Evolutionary conservation across 2,113 vertebrate genomes (phyloP).

Genomic region (Dicentrarchus labrax): DNA sequence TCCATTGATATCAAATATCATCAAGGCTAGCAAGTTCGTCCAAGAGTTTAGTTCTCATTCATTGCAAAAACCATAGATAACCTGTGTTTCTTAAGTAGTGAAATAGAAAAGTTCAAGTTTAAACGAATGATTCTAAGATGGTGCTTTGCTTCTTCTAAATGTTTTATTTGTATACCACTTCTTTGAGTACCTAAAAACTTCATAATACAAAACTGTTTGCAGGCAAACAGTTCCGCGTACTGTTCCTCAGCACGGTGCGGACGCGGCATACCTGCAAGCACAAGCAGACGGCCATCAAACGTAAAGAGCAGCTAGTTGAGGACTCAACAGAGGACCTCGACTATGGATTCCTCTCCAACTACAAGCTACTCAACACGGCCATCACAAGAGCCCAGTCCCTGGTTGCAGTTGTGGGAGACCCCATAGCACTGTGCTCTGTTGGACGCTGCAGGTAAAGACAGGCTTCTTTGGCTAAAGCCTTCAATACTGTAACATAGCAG

Average conservation of each 20-base stretch:
- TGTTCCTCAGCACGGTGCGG: conserved; percentile 98
- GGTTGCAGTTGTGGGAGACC: conserved; percentile 98
- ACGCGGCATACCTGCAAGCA: conserved; percentile 99
- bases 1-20: neutral
- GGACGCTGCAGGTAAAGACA: conserved; percentile 95
- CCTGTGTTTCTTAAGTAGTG: neutral
- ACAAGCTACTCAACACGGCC: conserved; percentile 99
- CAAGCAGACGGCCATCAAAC: conserved; percentile 98
- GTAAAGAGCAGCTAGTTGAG: conserved; percentile 97
- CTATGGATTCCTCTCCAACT: conserved; percentile 99
- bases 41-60: neutral
- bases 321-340: conserved; percentile 98
- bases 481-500: neutral
- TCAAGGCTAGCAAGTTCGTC: neutral
- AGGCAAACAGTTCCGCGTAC: conserved; percentile 98
- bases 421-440: conserved; percentile 97
- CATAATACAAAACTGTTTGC: neutral
- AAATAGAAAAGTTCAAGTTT: neutral
- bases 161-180: neutral
- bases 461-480: neutral
- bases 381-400: conserved; percentile 98
- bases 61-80: neutral
- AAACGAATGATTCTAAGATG: neutral
- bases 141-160: neutral
- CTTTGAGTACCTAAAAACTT: neutral